phyloP scores from a whole-genome alignment of 2,888 invertebrate genomes.

The Zelleria hepariella region DNA sequence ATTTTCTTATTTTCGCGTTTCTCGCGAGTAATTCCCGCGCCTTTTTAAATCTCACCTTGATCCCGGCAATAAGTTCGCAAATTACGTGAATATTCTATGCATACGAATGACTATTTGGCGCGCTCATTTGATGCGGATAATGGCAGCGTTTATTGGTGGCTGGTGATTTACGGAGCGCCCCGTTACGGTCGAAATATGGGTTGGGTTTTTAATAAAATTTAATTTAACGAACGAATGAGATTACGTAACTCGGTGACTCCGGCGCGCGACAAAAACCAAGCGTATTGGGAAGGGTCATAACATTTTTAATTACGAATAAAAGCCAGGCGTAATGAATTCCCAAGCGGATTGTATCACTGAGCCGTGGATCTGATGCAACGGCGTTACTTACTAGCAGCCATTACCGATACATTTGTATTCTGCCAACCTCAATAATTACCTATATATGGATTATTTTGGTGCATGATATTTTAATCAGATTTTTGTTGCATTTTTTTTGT shows the following conservation, averaged over 20 bases:
- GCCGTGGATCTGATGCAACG: too few species aligned
- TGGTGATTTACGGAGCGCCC: neutral
- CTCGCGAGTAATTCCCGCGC: slow-evolving; percentile 18
- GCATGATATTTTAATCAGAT: too few species aligned
- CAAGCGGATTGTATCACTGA: neutral
- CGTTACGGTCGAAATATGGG: neutral
- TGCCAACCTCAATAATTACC: too few species aligned
- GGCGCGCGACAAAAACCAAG: neutral
- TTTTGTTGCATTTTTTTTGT: too few species aligned
- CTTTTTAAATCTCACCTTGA: slow-evolving; percentile 43
- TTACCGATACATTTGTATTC: too few species aligned
- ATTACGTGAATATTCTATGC: slow-evolving; percentile 47
- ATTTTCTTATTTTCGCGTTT: slow-evolving; percentile 20
- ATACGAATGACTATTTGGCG: slow-evolving; percentile 35
- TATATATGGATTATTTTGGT: too few species aligned
- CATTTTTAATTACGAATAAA: neutral
- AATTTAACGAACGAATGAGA: neutral
- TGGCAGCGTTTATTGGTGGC: neutral
- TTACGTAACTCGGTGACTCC: neutral
- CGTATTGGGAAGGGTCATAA: neutral
- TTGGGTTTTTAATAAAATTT: neutral
- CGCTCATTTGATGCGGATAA: neutral
- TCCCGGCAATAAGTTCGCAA: slow-evolving; percentile 48
- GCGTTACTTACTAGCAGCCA: too few species aligned
- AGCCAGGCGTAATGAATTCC: neutral